Evolutionary conservation across 2,113 vertebrate species (phyloP), one percentile per base, ranked within the genome.

Genomic region (Monarcha castaneiventris): DNA sequence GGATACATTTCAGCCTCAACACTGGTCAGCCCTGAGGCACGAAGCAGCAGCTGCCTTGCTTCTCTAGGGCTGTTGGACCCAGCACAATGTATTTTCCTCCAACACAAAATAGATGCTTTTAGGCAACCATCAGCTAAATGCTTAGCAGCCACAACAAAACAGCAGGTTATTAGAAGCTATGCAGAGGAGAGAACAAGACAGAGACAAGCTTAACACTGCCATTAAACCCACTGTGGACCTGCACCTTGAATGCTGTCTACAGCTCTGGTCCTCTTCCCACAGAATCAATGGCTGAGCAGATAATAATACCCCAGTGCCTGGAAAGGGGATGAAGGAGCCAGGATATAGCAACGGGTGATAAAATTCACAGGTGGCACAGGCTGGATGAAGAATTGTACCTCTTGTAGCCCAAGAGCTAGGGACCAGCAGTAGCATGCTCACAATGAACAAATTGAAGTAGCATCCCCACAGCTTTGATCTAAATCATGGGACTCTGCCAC

Each of bases 1-100:
- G 41, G 30, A 62, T 4, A 26, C 19, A 13, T 49, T 63, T 67
- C 20, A 13, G 33, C 49, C 44, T 52, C 52, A 49, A 29, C 44
- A 68, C 44, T 2, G 0, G 32, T 1, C 11, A 0, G 46, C 61
- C 69, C 30, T 17, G 13, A 23, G 33, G 32, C 44, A 73, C 0
- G 6, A 41, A 33, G 26, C 33, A 37, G 84, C 87, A 77, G 68
- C 69, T 61, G n/a, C 63, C 48, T 63, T 2, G 1, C 67, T 56
- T 71, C 64, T 69, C 73, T 32, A 4, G 1, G 46, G 44, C 54
- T 75, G 37, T 25, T 4, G 7, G 19, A 78, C 46, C 30, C 3
- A 1, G n/a, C 30, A 54, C 2, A 0, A 58, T 0, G 0, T 27
- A 71, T 74, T 75, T 71, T 49, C n/a, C 51, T 88, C 43, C 48